These are phyloP conservation scores for Neodiprion virginianus DNA, from an alignment of 1,140 invertebrate genomes.

Conservation along the genomic window DNA sequence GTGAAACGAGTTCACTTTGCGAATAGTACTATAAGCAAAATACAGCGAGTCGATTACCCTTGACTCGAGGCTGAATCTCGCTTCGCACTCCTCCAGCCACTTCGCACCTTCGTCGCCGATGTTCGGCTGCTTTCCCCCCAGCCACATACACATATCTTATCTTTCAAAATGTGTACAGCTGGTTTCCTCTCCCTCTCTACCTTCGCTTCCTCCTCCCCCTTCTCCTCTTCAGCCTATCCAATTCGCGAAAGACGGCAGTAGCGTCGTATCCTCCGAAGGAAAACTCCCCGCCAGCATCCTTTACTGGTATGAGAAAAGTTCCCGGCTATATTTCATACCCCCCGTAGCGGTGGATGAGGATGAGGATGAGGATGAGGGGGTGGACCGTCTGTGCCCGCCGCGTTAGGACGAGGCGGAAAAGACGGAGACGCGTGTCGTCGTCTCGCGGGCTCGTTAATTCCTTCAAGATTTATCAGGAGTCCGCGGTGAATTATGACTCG, in stretches of 20 bases:
- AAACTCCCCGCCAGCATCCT: slow-evolving; percentile 36
- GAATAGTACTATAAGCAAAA: too few species aligned
- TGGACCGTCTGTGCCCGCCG: background rate
- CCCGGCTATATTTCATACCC: slow-evolving; percentile 51
- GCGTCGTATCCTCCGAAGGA: slow-evolving; percentile 31
- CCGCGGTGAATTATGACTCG: slow-evolving; percentile 49
- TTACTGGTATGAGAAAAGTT: slow-evolving; percentile 52
- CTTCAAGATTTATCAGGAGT: slow-evolving; percentile 52
- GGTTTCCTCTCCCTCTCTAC: slow-evolving; percentile 13
- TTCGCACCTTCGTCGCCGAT: background rate
- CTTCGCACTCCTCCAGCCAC: background rate
- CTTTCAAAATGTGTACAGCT: background rate
- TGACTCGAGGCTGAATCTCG: too few species aligned
- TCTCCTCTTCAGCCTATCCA: slow-evolving; percentile 29
- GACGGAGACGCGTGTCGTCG: slow-evolving; percentile 50
- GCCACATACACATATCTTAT: too few species aligned
- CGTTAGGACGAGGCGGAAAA: slow-evolving; percentile 33
- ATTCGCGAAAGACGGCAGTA: slow-evolving; percentile 21
- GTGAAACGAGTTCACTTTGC: too few species aligned
- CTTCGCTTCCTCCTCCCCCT: slow-evolving; percentile 11
- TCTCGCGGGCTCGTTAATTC: slow-evolving; percentile 57
- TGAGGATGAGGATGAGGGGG: slow-evolving; percentile 25
- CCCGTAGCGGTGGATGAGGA: slow-evolving; percentile 25
- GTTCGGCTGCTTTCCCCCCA: background rate
- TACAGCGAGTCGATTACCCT: too few species aligned